Percentiles rank a stretch among this genome's conserved stretches.
These are phyloP conservation scores for Caenorhabditis sp. DNA, from an alignment of 2,888 invertebrate genomes.

Conservation along the genomic window DNA sequence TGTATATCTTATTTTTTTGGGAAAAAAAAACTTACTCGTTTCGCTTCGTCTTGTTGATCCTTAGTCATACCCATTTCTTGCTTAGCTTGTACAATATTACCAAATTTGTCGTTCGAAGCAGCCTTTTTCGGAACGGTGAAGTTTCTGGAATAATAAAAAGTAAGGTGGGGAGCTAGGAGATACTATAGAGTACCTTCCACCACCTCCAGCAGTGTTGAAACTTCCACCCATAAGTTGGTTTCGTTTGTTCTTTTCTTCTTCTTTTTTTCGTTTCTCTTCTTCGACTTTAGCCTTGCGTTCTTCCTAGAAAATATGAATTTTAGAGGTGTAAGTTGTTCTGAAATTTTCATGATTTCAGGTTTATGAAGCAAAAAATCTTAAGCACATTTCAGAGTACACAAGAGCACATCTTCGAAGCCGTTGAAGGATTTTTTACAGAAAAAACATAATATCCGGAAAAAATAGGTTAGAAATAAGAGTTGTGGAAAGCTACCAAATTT, in stretches of 20 bases:
- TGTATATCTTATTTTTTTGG: background rate
- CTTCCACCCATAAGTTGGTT: conserved; percentile 42
- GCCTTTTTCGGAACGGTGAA: conserved; percentile 64
- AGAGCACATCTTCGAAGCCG: too few relatives aligned
- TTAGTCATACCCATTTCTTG: conserved; percentile 98
- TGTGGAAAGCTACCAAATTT: too few relatives aligned
- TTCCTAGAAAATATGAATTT: conserved; percentile 46
- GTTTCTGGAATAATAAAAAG: conserved; percentile 29
- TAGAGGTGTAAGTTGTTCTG: too few relatives aligned
- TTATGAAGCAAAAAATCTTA: too few relatives aligned
- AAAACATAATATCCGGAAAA: background rate
- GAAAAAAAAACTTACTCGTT: conserved; percentile 72
- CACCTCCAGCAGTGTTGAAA: conserved; percentile 40
- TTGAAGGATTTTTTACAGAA: background rate
- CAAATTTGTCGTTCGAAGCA: conserved; percentile 70
- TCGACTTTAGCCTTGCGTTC: conserved; percentile 62
- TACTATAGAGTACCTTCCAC: conserved; percentile 25
- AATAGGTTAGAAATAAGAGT: too few relatives aligned
- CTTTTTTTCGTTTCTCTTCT: conserved; percentile 59
- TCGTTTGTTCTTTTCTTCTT: conserved; percentile 63
- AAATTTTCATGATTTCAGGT: too few relatives aligned
- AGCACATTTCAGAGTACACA: too few relatives aligned
- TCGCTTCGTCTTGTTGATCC: conserved; percentile 98
- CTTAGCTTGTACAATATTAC: conserved; percentile 87
- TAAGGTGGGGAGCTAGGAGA: background rate